phyloP scores from a whole-genome alignment of 2,797 vertebrate species.

The Cossypha heuglini region DNA sequence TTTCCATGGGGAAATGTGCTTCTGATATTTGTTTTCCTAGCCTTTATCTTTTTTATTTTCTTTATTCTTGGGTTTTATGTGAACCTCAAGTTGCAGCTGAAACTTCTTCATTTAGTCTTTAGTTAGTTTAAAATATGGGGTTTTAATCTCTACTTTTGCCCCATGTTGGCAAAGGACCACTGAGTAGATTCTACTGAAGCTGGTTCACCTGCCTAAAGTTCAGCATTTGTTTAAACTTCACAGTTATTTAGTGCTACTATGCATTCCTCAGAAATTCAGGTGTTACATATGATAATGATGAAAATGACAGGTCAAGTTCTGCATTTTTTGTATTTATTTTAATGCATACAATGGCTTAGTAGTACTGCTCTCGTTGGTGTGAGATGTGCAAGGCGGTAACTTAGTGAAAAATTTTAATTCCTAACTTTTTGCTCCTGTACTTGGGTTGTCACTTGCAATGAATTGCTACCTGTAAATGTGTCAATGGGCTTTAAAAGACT shows the following conservation, averaged over 20 bases:
- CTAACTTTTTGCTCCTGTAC: not conserved
- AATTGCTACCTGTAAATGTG: not conserved
- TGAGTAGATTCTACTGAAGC: not conserved
- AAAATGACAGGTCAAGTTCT: not conserved
- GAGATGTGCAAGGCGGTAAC: not conserved
- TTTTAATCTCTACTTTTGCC: not conserved
- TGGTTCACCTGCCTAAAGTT: not conserved
- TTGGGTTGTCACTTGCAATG: not conserved
- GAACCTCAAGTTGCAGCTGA: not conserved
- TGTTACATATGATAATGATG: fast-evolving
- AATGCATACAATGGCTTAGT: not conserved
- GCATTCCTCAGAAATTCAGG: not conserved
- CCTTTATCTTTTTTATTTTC: not conserved
- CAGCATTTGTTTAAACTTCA: not conserved
- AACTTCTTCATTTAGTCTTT: not conserved
- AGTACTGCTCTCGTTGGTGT: not conserved
- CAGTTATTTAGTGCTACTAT: not conserved
- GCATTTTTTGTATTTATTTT: not conserved
- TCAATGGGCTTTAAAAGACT: not conserved
- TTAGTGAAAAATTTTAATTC: not conserved
- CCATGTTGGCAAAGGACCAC: fast-evolving
- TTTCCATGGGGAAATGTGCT: not conserved
- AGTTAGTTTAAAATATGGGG: not conserved
- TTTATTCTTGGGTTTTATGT: not conserved
- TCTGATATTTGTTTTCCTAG: not conserved